These are phyloP conservation scores for Norana najaformis DNA, from an alignment of 2,888 invertebrate genomes.

Conservation along the genomic window DNA sequence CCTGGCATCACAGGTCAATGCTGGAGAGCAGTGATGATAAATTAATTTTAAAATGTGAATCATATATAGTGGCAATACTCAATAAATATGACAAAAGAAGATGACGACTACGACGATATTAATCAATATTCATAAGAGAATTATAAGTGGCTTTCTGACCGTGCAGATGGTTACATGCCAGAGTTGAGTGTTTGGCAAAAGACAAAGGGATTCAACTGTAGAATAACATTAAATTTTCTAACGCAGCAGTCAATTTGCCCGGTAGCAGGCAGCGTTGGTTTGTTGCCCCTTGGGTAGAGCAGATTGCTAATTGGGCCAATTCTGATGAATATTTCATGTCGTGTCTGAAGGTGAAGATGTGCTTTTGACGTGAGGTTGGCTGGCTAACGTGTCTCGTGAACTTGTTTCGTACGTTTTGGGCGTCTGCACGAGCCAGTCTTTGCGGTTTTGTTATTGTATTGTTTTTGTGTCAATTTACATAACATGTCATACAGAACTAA, in stretches of 20 bases:
- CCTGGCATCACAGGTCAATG: no score
- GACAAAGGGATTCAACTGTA: background rate
- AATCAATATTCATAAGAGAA: background rate
- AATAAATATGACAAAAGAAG: background rate
- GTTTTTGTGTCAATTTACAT: slow-evolving; percentile 1
- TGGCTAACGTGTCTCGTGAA: background rate
- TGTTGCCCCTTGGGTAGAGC: background rate
- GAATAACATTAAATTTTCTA: background rate
- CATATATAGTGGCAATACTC: background rate
- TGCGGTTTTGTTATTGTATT: background rate
- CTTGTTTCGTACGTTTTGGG: background rate
- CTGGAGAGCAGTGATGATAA: background rate
- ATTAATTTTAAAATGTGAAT: background rate
- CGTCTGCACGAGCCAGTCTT: background rate
- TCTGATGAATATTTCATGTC: background rate
- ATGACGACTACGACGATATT: background rate
- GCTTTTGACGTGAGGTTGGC: background rate
- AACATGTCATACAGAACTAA: background rate
- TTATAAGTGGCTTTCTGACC: background rate
- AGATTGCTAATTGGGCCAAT: slow-evolving; percentile 5
- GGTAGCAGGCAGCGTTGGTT: background rate
- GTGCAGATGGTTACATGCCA: background rate
- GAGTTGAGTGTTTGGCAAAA: background rate
- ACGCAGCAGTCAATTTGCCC: background rate
- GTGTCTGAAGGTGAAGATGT: background rate